Conservation (phyloP, 92 coral and sea anemone genomes). For the Siderastrea siderea region DNA sequence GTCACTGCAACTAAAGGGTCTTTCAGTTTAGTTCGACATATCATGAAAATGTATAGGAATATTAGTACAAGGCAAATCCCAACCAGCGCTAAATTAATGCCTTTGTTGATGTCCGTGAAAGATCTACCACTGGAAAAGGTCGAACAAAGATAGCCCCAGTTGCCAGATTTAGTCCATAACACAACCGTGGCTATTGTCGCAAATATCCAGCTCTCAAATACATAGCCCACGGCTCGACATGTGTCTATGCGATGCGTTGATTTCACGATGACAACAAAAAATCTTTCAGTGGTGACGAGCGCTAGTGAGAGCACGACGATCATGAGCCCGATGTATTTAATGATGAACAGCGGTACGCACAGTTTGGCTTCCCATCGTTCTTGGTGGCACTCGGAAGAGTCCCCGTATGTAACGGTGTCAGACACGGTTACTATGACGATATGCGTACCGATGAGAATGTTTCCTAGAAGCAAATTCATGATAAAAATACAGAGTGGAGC, state of each 20-base stretch:
- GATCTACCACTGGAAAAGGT: slow-evolving; percentile 74
- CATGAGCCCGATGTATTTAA: slow-evolving; percentile 83
- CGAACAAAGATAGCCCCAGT: slow-evolving; percentile 91
- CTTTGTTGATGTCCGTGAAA: slow-evolving; percentile 77
- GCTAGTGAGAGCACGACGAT: slow-evolving; percentile 76
- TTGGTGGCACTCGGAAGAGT: slow-evolving; percentile 76
- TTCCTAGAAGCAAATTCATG: slow-evolving; percentile 85
- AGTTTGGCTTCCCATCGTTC: slow-evolving; percentile 82
- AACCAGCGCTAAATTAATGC: slow-evolving; percentile 72
- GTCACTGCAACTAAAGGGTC: slow-evolving; percentile 40
- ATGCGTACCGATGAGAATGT: slow-evolving; percentile 82
- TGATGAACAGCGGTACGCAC: slow-evolving; percentile 86
- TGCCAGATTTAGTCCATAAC: slow-evolving; percentile 83
- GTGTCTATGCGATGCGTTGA: slow-evolving; percentile 79
- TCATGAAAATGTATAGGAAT: slow-evolving; percentile 66
- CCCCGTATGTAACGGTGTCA: slow-evolving; percentile 83
- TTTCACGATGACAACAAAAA: slow-evolving; percentile 71
- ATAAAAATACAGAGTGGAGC: slow-evolving; percentile 88
- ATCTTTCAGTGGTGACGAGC: slow-evolving; percentile 78
- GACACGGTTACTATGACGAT: slow-evolving; percentile 83
- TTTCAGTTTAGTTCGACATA: slow-evolving; percentile 69
- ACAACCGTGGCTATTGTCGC: slow-evolving; percentile 83
- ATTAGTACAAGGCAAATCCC: slow-evolving; percentile 70
- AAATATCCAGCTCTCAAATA: slow-evolving; percentile 88
- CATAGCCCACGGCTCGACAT: slow-evolving; percentile 88